These are phyloP conservation scores for Blastobasis lacticolella DNA, from an alignment of 2,888 invertebrate genomes.

Conservation along the genomic window DNA sequence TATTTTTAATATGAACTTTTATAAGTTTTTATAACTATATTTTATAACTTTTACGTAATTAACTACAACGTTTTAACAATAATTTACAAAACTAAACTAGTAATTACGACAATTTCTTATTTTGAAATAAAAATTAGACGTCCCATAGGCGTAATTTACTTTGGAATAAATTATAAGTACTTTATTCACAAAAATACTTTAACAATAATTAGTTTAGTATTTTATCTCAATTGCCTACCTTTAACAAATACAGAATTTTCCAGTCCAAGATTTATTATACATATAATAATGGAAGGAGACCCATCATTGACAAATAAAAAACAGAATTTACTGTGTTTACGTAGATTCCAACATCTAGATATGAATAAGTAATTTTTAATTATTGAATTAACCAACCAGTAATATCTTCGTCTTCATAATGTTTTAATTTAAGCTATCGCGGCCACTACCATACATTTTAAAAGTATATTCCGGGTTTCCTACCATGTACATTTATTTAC, in stretches of 20 bases:
- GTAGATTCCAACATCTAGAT: not conserved
- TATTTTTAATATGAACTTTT: slow-evolving; percentile 21
- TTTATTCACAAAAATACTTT: not conserved
- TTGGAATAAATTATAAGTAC: not conserved
- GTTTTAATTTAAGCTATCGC: not conserved
- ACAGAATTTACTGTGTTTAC: not conserved
- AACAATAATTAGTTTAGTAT: not conserved
- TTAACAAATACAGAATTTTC: not conserved
- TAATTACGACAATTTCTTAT: slow-evolving; percentile 3
- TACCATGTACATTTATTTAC: not conserved
- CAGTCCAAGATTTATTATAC: no score
- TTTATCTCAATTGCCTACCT: not conserved
- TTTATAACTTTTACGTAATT: slow-evolving; percentile 30
- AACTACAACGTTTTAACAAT: slow-evolving; percentile 40
- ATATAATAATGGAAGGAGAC: no score
- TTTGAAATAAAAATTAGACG: not conserved
- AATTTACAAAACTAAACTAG: slow-evolving; percentile 35
- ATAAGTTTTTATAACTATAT: slow-evolving; percentile 18
- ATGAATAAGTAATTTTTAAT: not conserved
- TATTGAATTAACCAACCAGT: not conserved
- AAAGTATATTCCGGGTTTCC: not conserved
- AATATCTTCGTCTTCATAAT: not conserved
- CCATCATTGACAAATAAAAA: not conserved
- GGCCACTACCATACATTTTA: not conserved
- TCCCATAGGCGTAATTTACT: not conserved